Evolutionary conservation across 2,113 vertebrate species (phyloP), one percentile per base, ranked within the genome.

Genomic region (Strix uralensis): DNA sequence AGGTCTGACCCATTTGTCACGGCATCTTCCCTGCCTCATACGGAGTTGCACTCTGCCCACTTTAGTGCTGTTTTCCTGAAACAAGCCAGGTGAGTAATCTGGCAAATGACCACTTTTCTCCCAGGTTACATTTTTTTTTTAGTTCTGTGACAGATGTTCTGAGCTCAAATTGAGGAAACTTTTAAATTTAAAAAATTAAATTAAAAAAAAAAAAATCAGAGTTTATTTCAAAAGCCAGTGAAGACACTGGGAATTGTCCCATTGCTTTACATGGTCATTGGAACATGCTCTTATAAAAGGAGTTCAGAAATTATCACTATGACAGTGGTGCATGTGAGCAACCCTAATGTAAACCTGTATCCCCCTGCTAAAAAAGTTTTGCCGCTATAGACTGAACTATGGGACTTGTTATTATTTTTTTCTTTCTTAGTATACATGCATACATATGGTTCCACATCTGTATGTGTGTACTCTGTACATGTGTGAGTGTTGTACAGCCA

Each of bases 401-500:
- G 97, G 96, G 95, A 98, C 96, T 97, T 97, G 72, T 96, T 94
- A 73, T 96, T 97, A 87, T 75, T 80, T 95, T 97, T 81, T 66
- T 94, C 94, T 84, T 95, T 93, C 95, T 94, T 97, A 92, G 96
- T 81, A 84, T 91, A 96, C 97, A 98, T 96, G 79, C 97, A 95
- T 98, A 97, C 98, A 95, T 91, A 96, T 92, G 94, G 94, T 93
- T 97, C 70, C 92, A 81, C 94, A 95, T 95, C 83, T 97, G 97
- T 98, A 74, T 97, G 97, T 96, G 95, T 97, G 94, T 98, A 94
- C 95, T 94, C 87, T 97, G 98, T 97, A 98, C 65, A 74, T 93
- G 98, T 98, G 90, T 98, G 98, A 98, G 96, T 98, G 98, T 97
- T 98, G 98, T 98, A 98, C 97, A 97, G 97, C 98, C 97, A 97